phyloP scores from a whole-genome alignment of 2,113 vertebrate genomes.

The Hippocampus barbouri region DNA sequence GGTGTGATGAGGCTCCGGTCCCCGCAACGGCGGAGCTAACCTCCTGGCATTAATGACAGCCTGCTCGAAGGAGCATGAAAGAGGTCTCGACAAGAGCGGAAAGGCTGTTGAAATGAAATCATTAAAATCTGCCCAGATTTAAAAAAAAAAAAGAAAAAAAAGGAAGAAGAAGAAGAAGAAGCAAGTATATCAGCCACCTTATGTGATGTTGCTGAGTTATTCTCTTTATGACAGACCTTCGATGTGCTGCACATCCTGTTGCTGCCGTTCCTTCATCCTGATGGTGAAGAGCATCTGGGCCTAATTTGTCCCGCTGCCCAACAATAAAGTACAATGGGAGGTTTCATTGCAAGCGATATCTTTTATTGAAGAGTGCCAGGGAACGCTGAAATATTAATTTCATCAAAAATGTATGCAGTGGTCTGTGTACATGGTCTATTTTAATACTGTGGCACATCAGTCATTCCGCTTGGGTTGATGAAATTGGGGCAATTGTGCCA shows the following conservation, averaged over 20 bases:
- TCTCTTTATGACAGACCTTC: constrained; percentile 51
- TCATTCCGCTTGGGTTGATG: constrained; percentile 54
- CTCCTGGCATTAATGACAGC: constrained; percentile 61
- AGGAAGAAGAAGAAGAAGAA: constrained; percentile 20
- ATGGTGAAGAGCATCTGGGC: constrained; percentile 44
- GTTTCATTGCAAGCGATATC: constrained; percentile 67
- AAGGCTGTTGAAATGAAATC: constrained; percentile 64
- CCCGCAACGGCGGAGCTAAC: constrained; percentile 50
- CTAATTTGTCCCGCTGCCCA: constrained; percentile 48
- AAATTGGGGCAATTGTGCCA: constrained; percentile 64
- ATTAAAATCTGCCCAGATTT: constrained; percentile 63
- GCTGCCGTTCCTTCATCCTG: constrained; percentile 39
- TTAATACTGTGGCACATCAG: constrained; percentile 71
- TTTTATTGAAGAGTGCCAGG: constrained; percentile 71
- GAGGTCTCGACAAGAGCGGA: constrained; percentile 48
- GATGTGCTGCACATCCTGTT: constrained; percentile 44
- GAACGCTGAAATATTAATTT: constrained; percentile 73
- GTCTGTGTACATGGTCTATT: constrained; percentile 71
- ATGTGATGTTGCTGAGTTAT: constrained; percentile 58
- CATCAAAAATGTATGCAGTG: constrained; percentile 72
- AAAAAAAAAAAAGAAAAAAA: constrained; percentile 4
- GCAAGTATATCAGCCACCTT: constrained; percentile 59
- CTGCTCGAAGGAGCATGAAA: constrained; percentile 62
- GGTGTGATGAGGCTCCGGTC: constrained; percentile 53
- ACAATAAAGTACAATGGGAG: constrained; percentile 58